Conservation (phyloP, 1,140 invertebrate genomes). For the Littorina saxatilis region DNA sequence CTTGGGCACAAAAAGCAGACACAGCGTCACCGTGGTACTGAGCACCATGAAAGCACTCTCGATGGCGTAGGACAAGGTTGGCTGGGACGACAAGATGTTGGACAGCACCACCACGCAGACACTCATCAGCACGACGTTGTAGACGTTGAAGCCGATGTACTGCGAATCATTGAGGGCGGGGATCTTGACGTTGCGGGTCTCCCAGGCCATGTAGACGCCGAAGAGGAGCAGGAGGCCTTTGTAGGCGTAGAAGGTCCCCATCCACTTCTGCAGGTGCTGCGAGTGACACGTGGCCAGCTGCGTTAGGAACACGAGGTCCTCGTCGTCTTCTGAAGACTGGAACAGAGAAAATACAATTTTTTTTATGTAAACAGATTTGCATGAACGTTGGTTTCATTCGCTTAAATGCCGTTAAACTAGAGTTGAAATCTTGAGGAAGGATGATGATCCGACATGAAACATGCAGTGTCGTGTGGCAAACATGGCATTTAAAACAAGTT, state of each 20-base stretch:
- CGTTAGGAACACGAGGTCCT: constrained; percentile 86
- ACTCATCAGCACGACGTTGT: constrained; percentile 92
- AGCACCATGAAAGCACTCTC: constrained; percentile 89
- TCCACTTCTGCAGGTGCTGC: constrained; percentile 89
- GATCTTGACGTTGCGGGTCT: constrained; percentile 72
- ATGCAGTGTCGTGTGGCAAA: too few species aligned
- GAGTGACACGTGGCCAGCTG: constrained; percentile 93
- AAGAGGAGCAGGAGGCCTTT: constrained; percentile 89
- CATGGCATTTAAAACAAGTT: too few species aligned
- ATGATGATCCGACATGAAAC: background rate
- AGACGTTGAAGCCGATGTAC: constrained; percentile 84
- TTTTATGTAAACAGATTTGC: background rate
- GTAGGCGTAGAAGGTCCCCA: constrained; percentile 90
- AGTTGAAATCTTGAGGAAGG: background rate
- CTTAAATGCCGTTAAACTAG: background rate
- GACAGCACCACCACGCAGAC: constrained; percentile 90
- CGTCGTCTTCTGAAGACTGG: constrained; percentile 62
- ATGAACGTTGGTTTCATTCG: background rate
- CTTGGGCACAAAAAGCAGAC: constrained; percentile 92
- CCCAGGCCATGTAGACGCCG: constrained; percentile 78
- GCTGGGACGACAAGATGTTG: constrained; percentile 89
- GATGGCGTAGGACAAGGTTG: constrained; percentile 88
- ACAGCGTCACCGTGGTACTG: constrained; percentile 90
- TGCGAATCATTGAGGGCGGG: constrained; percentile 73
- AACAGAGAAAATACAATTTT: background rate